Evolutionary conservation across 1,140 invertebrate genomes (phyloP), one percentile per base, ranked within the genome.

Genomic region (Drosophila cardini): DNA sequence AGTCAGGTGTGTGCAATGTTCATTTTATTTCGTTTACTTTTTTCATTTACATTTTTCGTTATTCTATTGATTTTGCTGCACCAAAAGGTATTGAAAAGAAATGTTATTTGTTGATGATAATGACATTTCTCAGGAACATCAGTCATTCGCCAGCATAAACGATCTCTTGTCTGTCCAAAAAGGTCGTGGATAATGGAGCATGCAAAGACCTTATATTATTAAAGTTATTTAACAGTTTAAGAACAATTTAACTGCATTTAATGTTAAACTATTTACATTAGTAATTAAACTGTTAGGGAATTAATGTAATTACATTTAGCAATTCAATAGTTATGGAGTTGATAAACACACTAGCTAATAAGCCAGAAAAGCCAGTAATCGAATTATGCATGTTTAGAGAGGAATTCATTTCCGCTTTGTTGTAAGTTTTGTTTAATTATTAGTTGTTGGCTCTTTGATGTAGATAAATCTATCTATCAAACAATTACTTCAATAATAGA

Each of bases 21-120:
- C 46, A 65, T 78, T 81, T 74, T 45, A 65, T 65, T 55, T 55
- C 62, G 62, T 46, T 61, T 34, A 13, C 40, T 45, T 58, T 61
- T 10, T 52, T 2, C 36, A 32, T 52, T 34, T 52, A 26, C 30
- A 13, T 36, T 21, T 18, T 45, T 18, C 21, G 15, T 57, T 46
- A 16, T 10, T 11, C 10, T 63, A 70, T 70, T 70, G 68, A 63
- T 70, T 70, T 70, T 63, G 46, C 34, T 60, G 48, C 68, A 63
- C 15, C 16, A 9, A 63, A 55, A 26, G 21, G 21, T 5, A 26
- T 4, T 26, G 21, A 26, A 26, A 26, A 21, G 4, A 26, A 62
- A 63, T 10, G 30, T 46, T 46, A 63, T 70, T 63, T 18, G 40
- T 46, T 38, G 68, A 45, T 53, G 68, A 62, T 30, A 38, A 53